Evolutionary conservation across 2,797 vertebrate genomes (phyloP), one percentile per base, ranked within the genome.

Genomic region (Sciurus vulgaris): DNA sequence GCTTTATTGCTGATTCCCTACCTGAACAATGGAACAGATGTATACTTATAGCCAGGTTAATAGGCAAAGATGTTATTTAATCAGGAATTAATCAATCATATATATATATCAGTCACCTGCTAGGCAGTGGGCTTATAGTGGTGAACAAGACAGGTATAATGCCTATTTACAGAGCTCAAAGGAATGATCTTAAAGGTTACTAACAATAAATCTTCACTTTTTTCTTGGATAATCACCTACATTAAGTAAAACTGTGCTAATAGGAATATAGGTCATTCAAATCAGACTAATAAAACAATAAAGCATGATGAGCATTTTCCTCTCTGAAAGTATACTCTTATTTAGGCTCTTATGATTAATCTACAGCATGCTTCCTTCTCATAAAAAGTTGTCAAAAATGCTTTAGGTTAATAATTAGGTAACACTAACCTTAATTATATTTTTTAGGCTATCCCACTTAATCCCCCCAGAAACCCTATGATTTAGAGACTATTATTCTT

Each of bases 31-130:
- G 35, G 38, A 44, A 72, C 26, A 85, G n/a, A 59, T 72, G 49
- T 4, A 91, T 81, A 74, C 26, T 65, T 82, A 95, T 4, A 76
- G 56, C 26, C 70, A 89, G 56, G 38, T 33, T 91, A 74, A 86
- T 0, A 94, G 72, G 61, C 41, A 86, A 89, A 92, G 44, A 35
- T 78, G 63, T 74, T 87, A 76, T 67, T 91, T 89, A 93, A 82
- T 73, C 73, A 59, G 44, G 15, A 91, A 65, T 79, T 70, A 89
- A 82, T 87, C 91, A 95, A 76, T 78, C 38, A 47, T 47, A 47
- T 30, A 96, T 88, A 88, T 77, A 78, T 69, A 87, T 7, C 78
- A 8, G 28, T 70, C 12, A 86, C 41, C 47, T 72, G 54, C 44
- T 41, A 81, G 79, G 20, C 11, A n/a, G 7, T 24, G 38, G 56